Conservation (phyloP, 2,888 invertebrate species). For the Malthinus flaveolus region DNA sequence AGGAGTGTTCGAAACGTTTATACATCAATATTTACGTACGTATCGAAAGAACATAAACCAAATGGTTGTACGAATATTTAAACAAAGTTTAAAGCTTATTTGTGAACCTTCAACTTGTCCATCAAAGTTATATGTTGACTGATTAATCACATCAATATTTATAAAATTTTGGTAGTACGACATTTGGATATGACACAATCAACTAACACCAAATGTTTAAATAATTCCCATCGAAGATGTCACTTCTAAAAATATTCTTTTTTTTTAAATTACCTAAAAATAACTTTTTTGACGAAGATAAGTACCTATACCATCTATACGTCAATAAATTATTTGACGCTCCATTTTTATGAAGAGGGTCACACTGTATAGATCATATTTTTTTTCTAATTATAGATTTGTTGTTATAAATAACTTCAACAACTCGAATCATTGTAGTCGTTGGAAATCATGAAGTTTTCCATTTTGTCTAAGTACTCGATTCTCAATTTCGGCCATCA, state of each 20-base stretch:
- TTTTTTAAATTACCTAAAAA: too few species aligned
- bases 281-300: too few species aligned
- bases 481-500: too few species aligned
- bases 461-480: too few species aligned
- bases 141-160: conserved; percentile 56
- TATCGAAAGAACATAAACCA: conserved; percentile 39
- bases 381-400: too few species aligned
- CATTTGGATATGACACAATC: neutral
- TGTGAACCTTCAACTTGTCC: conserved; percentile 43
- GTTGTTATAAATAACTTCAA: too few species aligned
- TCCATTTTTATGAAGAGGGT: too few species aligned
- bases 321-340: too few species aligned
- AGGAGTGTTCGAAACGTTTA: neutral
- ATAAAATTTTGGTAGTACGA: conserved; percentile 36
- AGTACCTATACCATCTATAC: too few species aligned
- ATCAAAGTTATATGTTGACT: conserved; percentile 44
- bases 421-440: too few species aligned
- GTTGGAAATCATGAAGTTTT: too few species aligned
- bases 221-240: neutral
- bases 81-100: conserved; percentile 35
- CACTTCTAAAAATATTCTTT: conserved; percentile 1
- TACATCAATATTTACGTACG: conserved; percentile 36
- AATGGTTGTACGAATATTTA: conserved; percentile 33
- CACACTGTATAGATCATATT: too few species aligned
- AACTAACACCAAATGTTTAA: conserved; percentile 2